Conservation (phyloP, 2,888 invertebrate genomes). For the Ceriagrion tenellum region DNA sequence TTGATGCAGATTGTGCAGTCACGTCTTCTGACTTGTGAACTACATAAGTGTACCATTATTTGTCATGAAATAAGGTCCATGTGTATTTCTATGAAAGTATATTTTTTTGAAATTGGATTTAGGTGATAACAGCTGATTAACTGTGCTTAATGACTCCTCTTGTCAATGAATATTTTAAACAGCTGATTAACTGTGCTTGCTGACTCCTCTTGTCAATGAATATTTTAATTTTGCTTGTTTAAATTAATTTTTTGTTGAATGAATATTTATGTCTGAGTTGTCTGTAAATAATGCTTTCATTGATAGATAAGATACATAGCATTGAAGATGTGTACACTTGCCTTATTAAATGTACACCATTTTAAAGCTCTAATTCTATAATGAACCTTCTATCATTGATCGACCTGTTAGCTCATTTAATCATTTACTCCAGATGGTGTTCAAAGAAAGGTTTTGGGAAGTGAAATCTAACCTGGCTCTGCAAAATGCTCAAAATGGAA, state of each 20-base stretch:
- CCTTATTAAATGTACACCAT: neutral
- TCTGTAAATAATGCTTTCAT: neutral
- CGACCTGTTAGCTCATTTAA: neutral
- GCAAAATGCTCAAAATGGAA: neutral
- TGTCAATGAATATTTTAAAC: slow-evolving; percentile 12
- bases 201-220: slow-evolving; percentile 35
- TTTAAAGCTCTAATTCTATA: neutral
- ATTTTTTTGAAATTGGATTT: slow-evolving; percentile 47
- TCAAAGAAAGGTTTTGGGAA: neutral
- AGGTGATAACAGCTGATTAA: slow-evolving; percentile 45
- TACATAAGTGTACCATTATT: neutral
- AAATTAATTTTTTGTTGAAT: slow-evolving; percentile 24
- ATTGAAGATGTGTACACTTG: slow-evolving; percentile 11
- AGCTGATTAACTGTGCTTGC: slow-evolving; percentile 46
- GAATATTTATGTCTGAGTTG: neutral
- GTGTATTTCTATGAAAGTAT: slow-evolving; percentile 56
- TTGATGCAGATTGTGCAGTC: slow-evolving; percentile 30
- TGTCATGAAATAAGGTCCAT: slow-evolving; percentile 31
- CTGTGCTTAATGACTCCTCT: slow-evolving; percentile 34
- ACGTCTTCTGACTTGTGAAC: slow-evolving; percentile 33
- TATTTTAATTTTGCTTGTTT: neutral
- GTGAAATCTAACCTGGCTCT: neutral
- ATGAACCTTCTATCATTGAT: neutral
- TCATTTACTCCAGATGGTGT: neutral
- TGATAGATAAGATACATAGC: neutral